Conservation (phyloP, 2,113 vertebrate species). For the Podilymbus podiceps region DNA sequence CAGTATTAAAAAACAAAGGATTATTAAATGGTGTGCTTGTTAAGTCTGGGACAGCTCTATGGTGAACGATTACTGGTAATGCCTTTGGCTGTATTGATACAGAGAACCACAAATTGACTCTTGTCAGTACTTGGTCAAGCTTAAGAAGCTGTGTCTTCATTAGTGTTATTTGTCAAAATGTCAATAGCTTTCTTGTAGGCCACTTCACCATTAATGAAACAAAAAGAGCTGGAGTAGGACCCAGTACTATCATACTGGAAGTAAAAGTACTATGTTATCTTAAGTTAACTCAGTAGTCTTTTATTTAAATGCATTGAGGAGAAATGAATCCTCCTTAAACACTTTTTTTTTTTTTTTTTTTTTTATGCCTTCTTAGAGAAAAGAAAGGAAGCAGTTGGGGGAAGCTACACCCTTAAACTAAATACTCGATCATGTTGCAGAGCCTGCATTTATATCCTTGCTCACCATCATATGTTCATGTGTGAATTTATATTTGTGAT, state of each 20-base stretch:
- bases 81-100: background rate
- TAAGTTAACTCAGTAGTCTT: background rate
- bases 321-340: background rate
- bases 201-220: background rate
- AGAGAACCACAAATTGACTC: background rate
- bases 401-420: constrained; percentile 47
- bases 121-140: background rate
- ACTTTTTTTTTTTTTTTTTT: background rate
- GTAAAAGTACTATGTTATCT: background rate
- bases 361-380: background rate
- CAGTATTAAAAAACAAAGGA: background rate
- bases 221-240: background rate
- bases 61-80: background rate
- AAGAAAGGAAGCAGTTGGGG: constrained; percentile 24
- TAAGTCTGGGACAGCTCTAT: background rate
- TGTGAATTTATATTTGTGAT: background rate
- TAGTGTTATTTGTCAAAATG: background rate
- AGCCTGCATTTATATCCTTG: background rate
- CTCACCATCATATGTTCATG: background rate
- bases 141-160: background rate
- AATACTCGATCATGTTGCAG: constrained; percentile 3
- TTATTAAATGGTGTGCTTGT: background rate
- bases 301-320: background rate
- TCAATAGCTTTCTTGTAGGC: background rate
- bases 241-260: background rate